A percentile compares a stretch with the other conserved stretches of the same genome.
Evolutionary conservation across 2,888 invertebrate species (phyloP).

Genomic region (Microplitis manilae): DNA sequence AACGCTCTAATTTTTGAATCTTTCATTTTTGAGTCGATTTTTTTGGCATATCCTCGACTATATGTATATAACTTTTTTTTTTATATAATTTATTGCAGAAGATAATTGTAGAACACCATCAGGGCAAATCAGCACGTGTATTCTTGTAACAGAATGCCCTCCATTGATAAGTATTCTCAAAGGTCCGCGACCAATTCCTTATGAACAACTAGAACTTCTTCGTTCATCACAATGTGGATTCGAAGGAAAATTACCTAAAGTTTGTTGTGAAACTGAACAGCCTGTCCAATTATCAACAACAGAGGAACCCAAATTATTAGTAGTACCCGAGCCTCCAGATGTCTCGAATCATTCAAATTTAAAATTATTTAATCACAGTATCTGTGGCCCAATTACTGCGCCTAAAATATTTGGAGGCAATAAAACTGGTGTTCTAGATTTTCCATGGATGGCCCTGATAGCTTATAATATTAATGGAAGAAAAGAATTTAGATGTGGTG

Average conservation of each 20-base stretch:
- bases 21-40: too few relatives aligned
- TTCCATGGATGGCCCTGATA: slow-evolving; percentile 85
- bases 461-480: slow-evolving; percentile 72
- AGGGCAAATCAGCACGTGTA: slow-evolving; percentile 64
- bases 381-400: slow-evolving; percentile 75
- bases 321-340: slow-evolving; percentile 60
- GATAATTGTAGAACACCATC: slow-evolving; percentile 62
- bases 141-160: slow-evolving; percentile 68
- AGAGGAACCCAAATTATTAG: background rate
- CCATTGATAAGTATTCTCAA: slow-evolving; percentile 61
- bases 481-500: slow-evolving; percentile 67
- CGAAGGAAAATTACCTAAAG: slow-evolving; percentile 68
- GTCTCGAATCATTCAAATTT: slow-evolving; percentile 70
- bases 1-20: too few relatives aligned
- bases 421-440: slow-evolving; percentile 77
- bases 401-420: slow-evolving; percentile 78
- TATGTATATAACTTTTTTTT: slow-evolving; percentile 45
- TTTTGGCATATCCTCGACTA: too few relatives aligned
- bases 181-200: slow-evolving; percentile 56
- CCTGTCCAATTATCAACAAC: slow-evolving; percentile 10
- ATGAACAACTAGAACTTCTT: slow-evolving; percentile 59
- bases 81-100: slow-evolving; percentile 37
- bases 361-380: slow-evolving; percentile 63
- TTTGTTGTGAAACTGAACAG: slow-evolving; percentile 64
- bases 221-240: slow-evolving; percentile 72